Conservation (phyloP, 2,888 invertebrate genomes). For the Diarsia dahlii region DNA sequence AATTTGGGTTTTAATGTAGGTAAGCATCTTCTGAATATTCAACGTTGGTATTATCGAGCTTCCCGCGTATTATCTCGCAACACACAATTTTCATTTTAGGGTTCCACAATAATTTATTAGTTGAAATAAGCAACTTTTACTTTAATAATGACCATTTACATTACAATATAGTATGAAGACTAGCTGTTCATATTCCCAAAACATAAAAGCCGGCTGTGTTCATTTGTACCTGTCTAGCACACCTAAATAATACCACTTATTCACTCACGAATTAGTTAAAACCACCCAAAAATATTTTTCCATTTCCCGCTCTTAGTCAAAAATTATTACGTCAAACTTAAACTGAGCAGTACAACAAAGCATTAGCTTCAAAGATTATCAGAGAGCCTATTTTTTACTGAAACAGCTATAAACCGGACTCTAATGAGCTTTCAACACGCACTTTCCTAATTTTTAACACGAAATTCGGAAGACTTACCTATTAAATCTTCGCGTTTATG, state of each 20-base stretch:
- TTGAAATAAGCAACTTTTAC: background rate
- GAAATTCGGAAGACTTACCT: conserved; percentile 58
- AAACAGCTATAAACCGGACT: conserved; percentile 7
- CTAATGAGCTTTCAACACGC: conserved; percentile 43
- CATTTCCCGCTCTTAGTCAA: conserved; percentile 13
- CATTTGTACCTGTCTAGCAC: background rate
- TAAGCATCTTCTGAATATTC: conserved; percentile 57
- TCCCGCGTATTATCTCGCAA: conserved; percentile 42
- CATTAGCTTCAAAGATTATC: conserved; percentile 42
- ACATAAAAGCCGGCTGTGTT: background rate
- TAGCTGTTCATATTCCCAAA: background rate
- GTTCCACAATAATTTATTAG: background rate
- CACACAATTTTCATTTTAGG: conserved; percentile 12
- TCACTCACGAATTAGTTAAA: background rate
- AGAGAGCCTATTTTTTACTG: conserved; percentile 29
- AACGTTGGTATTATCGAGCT: conserved; percentile 54
- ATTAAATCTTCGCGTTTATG: conserved; percentile 52
- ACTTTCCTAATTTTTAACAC: conserved; percentile 40
- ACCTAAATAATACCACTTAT: background rate
- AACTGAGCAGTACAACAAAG: conserved; percentile 26
- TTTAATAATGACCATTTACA: too few species aligned
- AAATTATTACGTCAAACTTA: conserved; percentile 28
- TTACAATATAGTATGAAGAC: background rate
- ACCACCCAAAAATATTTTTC: background rate
- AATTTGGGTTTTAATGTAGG: conserved; percentile 47